Evolutionary conservation across 2,113 vertebrate species (phyloP).

Genomic region (Semnornis frantzii): DNA sequence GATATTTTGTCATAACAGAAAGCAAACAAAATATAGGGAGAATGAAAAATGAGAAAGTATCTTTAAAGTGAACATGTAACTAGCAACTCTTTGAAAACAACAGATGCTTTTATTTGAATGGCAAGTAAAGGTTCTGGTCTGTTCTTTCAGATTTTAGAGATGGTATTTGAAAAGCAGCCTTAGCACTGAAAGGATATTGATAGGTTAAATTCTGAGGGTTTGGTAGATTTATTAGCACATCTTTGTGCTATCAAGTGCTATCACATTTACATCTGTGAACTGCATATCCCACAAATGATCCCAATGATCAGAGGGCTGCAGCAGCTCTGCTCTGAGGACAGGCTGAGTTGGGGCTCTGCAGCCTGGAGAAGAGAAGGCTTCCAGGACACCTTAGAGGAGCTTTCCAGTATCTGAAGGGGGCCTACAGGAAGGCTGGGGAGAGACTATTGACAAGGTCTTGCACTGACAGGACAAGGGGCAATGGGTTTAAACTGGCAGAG

Average conservation of each 20-base stretch:
- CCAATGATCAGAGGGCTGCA: too few species aligned
- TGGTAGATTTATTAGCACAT: neutral
- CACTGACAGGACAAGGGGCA: too few species aligned
- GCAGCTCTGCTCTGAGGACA: too few species aligned
- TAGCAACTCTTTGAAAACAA: conserved; percentile 19
- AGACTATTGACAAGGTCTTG: too few species aligned
- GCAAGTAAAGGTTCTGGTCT: neutral
- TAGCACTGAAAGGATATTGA: neutral
- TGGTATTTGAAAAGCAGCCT: neutral
- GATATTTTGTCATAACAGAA: conserved; percentile 10
- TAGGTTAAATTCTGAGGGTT: neutral
- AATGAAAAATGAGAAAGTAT: conserved; percentile 2
- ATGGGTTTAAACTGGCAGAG: too few species aligned
- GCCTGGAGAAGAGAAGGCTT: too few species aligned
- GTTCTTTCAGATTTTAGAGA: neutral
- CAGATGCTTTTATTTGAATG: neutral
- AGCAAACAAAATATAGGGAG: conserved; percentile 17
- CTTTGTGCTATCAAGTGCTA: neutral
- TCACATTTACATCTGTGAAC: neutral
- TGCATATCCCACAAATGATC: neutral
- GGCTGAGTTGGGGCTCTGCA: too few species aligned
- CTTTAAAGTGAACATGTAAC: neutral
- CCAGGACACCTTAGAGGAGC: too few species aligned
- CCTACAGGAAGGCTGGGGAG: too few species aligned
- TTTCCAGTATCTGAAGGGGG: too few species aligned